A percentile compares a stretch with the other conserved stretches of the same genome.
Conservation (phyloP, 2,797 vertebrate species). For the Podargus strigoides region DNA sequence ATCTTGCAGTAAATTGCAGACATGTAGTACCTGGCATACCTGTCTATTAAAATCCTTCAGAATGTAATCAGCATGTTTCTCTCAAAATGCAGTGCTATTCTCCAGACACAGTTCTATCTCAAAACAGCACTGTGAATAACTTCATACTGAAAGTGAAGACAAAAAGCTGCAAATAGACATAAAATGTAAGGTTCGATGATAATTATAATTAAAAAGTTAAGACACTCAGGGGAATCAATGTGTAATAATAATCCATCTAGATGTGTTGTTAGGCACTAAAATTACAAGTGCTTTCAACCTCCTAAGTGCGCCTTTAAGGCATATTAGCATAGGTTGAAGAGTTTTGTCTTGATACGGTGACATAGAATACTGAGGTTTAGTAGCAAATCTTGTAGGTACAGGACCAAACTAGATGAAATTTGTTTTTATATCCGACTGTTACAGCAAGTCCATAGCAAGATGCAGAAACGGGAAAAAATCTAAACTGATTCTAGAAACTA, state of each 20-base stretch:
- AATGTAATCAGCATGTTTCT: not conserved
- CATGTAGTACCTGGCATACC: not conserved
- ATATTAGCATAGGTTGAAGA: not conserved
- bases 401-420: not conserved
- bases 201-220: slow-evolving; percentile 18
- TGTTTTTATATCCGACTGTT: not conserved
- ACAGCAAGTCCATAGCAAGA: not conserved
- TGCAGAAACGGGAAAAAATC: not conserved
- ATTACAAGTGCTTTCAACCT: not conserved
- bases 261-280: not conserved
- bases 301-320: not conserved
- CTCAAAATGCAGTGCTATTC: not conserved
- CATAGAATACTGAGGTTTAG: not conserved
- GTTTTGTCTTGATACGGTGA: not conserved
- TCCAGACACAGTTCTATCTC: not conserved
- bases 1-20: not conserved
- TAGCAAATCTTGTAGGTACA: not conserved
- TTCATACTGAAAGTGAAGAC: not conserved
- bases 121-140: not conserved
- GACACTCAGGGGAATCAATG: not conserved
- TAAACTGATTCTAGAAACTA: not conserved
- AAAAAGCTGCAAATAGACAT: not conserved
- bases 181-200: not conserved
- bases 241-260: not conserved
- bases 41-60: not conserved